Evolutionary conservation across 1,140 invertebrate species (phyloP).

Genomic region (Lucilia cuprina): DNA sequence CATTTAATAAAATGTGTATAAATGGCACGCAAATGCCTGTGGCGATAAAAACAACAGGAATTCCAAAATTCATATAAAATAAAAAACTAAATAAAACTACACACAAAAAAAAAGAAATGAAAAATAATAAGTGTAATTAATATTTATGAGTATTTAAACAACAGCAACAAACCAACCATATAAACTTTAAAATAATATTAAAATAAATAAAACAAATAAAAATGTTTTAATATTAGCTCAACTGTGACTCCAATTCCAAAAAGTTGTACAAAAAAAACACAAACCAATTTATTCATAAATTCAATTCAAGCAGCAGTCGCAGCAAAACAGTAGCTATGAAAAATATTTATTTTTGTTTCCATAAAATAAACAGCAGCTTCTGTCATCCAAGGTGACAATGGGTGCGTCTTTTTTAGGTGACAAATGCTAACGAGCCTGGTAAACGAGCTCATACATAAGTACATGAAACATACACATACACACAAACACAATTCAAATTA

Average conservation of each 20-base stretch:
- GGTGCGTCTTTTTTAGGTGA: slow-evolving; percentile 5
- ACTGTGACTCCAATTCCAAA: neutral
- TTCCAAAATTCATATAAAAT: slow-evolving; percentile 7
- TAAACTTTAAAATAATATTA: neutral
- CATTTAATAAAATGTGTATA: neutral
- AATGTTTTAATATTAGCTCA: neutral
- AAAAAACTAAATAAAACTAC: neutral
- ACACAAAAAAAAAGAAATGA: neutral
- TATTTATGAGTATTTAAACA: slow-evolving; percentile 23
- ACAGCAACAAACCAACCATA: neutral
- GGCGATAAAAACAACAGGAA: slow-evolving; percentile 6
- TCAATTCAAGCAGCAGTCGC: neutral
- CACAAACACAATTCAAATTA: neutral
- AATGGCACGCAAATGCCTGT: slow-evolving; percentile 20
- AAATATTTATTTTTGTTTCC: neutral
- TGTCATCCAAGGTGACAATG: slow-evolving; percentile 12
- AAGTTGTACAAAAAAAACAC: neutral
- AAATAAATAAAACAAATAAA: neutral
- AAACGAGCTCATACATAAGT: neutral
- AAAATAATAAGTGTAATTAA: slow-evolving; percentile 26
- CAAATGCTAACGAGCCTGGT: slow-evolving; percentile 9
- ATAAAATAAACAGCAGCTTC: neutral
- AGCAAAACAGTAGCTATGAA: neutral
- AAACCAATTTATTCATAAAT: slow-evolving; percentile 1
- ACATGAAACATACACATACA: neutral